Conservation (phyloP, 2,113 vertebrate species). For the Ctenodactylus gundi region DNA sequence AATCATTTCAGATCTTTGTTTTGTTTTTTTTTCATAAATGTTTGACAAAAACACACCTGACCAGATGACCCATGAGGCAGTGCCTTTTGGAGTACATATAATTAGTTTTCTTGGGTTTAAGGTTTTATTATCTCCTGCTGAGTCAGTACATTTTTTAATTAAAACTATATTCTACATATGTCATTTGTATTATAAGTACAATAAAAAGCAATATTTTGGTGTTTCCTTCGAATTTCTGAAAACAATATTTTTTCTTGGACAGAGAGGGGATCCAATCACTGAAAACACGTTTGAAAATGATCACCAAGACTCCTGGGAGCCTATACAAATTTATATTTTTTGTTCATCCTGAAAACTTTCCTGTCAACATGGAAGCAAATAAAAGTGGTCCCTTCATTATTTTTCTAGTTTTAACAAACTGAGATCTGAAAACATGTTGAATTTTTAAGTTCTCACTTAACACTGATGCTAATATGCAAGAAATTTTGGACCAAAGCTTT, state of each 20-base stretch:
- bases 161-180: neutral
- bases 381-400: neutral
- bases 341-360: neutral
- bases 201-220: neutral
- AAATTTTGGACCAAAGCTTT: neutral
- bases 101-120: neutral
- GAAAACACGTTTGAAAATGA: neutral
- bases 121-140: neutral
- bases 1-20: neutral
- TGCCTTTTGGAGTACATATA: neutral
- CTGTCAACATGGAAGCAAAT: neutral
- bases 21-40: neutral
- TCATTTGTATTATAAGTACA: neutral
- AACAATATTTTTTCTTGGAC: neutral
- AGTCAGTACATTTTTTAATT: neutral
- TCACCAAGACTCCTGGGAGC: neutral
- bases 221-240: neutral
- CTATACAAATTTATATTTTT: slow-evolving; percentile 11
- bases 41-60: neutral
- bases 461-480: neutral
- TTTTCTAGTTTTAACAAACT: neutral
- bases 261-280: neutral
- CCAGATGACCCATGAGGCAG: neutral
- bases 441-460: neutral
- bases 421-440: neutral